Conservation (phyloP, 2,888 invertebrate genomes). For the Harpalus rubripes region DNA sequence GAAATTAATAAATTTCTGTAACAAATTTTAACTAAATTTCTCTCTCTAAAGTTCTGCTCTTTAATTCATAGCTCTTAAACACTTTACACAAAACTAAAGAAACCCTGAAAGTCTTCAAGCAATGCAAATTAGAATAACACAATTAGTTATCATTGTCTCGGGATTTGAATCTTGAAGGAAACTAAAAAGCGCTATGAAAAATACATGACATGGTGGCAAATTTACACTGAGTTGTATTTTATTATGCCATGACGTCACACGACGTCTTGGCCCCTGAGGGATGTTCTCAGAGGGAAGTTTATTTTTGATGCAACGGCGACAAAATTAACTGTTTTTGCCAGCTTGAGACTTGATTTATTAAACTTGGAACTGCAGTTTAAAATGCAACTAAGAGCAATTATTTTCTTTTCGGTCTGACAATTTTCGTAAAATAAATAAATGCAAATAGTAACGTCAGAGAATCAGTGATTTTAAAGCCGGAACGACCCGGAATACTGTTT, state of each 20-base stretch:
- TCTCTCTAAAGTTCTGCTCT: background rate
- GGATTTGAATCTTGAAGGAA: slow-evolving; percentile 25
- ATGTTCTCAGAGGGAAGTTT: background rate
- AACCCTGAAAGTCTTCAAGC: background rate
- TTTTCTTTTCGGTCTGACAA: background rate
- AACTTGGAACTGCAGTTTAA: background rate
- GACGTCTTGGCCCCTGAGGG: slow-evolving; percentile 15
- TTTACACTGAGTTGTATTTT: slow-evolving; percentile 27
- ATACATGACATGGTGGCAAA: slow-evolving; percentile 19
- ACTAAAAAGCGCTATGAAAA: slow-evolving; percentile 18
- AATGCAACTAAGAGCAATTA: background rate
- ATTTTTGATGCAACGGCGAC: background rate
- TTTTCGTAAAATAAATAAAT: background rate
- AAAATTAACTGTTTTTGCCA: slow-evolving; percentile 16
- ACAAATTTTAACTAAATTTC: slow-evolving; percentile 18
- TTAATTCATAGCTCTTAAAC: slow-evolving; percentile 44
- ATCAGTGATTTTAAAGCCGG: background rate
- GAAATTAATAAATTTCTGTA: slow-evolving; percentile 20
- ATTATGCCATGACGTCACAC: slow-evolving; percentile 8
- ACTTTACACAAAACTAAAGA: slow-evolving; percentile 28
- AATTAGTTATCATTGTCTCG: slow-evolving; percentile 25
- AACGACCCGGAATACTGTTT: too few species aligned
- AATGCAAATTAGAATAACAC: slow-evolving; percentile 44
- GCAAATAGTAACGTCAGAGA: background rate
- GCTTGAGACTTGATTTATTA: background rate